Conservation (phyloP, 2,113 vertebrate genomes). For the Mohoua ochrocephala region DNA sequence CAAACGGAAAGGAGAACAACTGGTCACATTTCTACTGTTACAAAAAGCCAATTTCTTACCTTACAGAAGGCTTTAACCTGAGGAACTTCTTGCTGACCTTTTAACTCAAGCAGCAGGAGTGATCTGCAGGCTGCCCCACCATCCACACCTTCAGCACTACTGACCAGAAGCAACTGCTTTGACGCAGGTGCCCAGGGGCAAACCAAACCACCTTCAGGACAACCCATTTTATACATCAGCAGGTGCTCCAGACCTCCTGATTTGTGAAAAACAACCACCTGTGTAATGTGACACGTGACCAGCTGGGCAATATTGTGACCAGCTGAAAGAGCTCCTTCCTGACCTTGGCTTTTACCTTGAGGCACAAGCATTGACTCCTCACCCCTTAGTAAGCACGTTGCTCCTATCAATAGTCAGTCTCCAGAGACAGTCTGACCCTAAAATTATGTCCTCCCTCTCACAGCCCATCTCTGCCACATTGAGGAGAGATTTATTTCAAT, state of each 20-base stretch:
- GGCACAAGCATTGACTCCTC: not conserved
- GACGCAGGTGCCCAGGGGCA: not conserved
- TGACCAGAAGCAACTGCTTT: not conserved
- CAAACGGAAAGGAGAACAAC: not conserved
- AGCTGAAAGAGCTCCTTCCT: not conserved
- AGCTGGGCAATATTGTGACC: not conserved
- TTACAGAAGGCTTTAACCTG: not conserved
- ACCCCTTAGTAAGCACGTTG: not conserved
- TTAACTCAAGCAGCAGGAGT: not conserved
- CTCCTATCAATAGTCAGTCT: not conserved
- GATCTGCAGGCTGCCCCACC: not conserved
- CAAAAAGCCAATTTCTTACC: not conserved
- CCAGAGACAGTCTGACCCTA: not conserved
- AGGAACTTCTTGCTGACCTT: not conserved
- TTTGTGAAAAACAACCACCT: not conserved
- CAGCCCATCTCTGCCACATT: not conserved
- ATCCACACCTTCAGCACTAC: not conserved
- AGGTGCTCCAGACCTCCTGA: not conserved
- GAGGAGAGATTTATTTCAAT: conserved; percentile 17
- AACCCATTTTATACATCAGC: not conserved
- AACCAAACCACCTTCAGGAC: not conserved
- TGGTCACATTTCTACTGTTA: not conserved
- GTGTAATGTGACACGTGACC: not conserved
- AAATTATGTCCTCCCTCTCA: not conserved
- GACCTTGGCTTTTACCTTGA: not conserved